phyloP scores from a whole-genome alignment of 2,888 invertebrate species.

The Boloria selene region DNA sequence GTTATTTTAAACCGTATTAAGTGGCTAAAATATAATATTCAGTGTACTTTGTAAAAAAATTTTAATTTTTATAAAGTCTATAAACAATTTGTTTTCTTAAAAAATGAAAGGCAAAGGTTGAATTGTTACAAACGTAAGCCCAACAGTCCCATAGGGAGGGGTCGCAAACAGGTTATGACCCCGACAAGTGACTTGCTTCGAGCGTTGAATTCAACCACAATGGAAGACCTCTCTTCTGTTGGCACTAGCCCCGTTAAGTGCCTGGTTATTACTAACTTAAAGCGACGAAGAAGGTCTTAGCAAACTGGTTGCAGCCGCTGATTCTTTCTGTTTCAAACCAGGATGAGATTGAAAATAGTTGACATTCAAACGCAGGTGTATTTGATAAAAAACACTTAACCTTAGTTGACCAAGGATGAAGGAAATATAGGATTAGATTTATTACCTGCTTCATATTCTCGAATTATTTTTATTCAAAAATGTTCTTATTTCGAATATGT shows the following conservation, averaged over 20 bases:
- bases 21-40: too few species aligned
- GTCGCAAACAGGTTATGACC: slow-evolving; percentile 83
- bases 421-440: slow-evolving; percentile 16
- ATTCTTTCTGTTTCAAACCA: slow-evolving; percentile 72
- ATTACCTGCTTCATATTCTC: not conserved
- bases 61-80: slow-evolving; percentile 1
- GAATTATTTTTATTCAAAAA: not conserved
- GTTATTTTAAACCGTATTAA: too few species aligned
- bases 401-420: slow-evolving; percentile 15
- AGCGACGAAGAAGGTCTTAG: slow-evolving; percentile 49
- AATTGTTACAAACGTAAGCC: slow-evolving; percentile 72
- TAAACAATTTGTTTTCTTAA: slow-evolving; percentile 35
- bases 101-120: slow-evolving; percentile 44
- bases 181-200: slow-evolving; percentile 80
- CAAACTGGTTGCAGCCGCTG: slow-evolving; percentile 55
- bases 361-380: slow-evolving; percentile 46
- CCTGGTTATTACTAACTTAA: slow-evolving; percentile 37
- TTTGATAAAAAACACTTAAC: slow-evolving; percentile 31
- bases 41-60: too few species aligned
- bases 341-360: slow-evolving; percentile 75
- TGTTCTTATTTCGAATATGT: not conserved
- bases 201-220: slow-evolving; percentile 66
- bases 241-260: slow-evolving; percentile 47
- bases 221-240: slow-evolving; percentile 56
- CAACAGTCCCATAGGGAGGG: slow-evolving; percentile 74